These are phyloP conservation scores for Lutjanus erythropterus DNA, from an alignment of 2,113 vertebrate species.

Conservation along the genomic window DNA sequence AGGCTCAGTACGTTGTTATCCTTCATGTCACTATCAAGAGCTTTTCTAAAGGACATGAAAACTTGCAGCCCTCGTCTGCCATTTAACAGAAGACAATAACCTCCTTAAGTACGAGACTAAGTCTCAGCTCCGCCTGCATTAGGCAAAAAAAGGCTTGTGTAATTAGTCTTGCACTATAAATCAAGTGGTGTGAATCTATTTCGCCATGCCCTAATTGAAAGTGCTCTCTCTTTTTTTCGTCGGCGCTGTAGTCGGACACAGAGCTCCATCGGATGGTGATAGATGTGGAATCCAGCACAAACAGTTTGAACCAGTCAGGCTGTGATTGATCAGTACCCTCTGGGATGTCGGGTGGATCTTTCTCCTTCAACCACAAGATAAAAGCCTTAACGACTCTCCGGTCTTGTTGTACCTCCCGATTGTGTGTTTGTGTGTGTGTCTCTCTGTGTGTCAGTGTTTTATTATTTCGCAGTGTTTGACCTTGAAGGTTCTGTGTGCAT, in stretches of 20 bases:
- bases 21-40: constrained; percentile 63
- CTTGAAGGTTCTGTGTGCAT: constrained; percentile 85
- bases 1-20: constrained; percentile 53
- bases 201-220: constrained; percentile 96
- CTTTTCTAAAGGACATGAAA: constrained; percentile 71
- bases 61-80: constrained; percentile 68
- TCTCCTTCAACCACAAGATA: constrained; percentile 82
- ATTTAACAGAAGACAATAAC: constrained; percentile 89
- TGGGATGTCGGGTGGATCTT: constrained; percentile 91
- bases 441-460: constrained; percentile 71
- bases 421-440: constrained; percentile 72
- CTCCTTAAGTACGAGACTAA: constrained; percentile 89
- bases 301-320: constrained; percentile 96
- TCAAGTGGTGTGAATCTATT: constrained; percentile 94
- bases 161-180: constrained; percentile 98
- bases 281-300: constrained; percentile 94
- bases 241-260: constrained; percentile 88
- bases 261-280: constrained; percentile 90
- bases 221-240: constrained; percentile 81
- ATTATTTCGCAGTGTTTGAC: constrained; percentile 80
- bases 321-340: constrained; percentile 96
- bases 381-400: constrained; percentile 83
- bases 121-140: constrained; percentile 92
- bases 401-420: constrained; percentile 79
- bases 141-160: constrained; percentile 86